Conservation (phyloP, 2,888 invertebrate species). For the Pecten maximus region DNA sequence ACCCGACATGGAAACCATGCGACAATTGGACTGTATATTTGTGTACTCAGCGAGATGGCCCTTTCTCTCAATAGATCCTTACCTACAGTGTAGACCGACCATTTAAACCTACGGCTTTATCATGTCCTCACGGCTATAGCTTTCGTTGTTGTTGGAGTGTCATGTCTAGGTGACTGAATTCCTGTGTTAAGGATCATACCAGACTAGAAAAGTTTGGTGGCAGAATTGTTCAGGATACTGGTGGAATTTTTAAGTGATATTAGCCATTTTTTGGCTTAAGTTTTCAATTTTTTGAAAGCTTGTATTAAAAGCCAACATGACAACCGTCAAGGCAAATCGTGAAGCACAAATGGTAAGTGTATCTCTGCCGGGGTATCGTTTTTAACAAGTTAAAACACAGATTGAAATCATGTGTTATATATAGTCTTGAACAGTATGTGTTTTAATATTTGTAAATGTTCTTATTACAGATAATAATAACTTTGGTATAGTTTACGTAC, state of each 20-base stretch:
- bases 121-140: neutral
- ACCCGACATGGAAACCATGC: slow-evolving; percentile 40
- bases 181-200: neutral
- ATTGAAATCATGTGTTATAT: neutral
- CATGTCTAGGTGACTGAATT: neutral
- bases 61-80: neutral
- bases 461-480: neutral
- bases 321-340: slow-evolving; percentile 61
- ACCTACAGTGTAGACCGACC: neutral
- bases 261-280: slow-evolving; percentile 31
- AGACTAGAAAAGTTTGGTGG: neutral
- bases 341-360: slow-evolving; percentile 68
- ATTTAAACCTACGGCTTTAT: neutral
- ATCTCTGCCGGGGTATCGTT: too few relatives aligned
- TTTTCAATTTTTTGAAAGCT: neutral
- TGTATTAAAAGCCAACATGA: slow-evolving; percentile 53
- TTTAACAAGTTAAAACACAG: neutral
- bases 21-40: slow-evolving; percentile 36
- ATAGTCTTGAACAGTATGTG: neutral
- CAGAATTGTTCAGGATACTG: neutral
- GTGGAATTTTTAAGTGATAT: slow-evolving; percentile 41
- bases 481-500: neutral
- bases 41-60: slow-evolving; percentile 14
- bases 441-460: neutral
- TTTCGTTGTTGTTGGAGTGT: neutral